Evolutionary conservation across 2,888 invertebrate species (phyloP), one percentile per base, ranked within the genome.

Genomic region (Isoperla grammatica): DNA sequence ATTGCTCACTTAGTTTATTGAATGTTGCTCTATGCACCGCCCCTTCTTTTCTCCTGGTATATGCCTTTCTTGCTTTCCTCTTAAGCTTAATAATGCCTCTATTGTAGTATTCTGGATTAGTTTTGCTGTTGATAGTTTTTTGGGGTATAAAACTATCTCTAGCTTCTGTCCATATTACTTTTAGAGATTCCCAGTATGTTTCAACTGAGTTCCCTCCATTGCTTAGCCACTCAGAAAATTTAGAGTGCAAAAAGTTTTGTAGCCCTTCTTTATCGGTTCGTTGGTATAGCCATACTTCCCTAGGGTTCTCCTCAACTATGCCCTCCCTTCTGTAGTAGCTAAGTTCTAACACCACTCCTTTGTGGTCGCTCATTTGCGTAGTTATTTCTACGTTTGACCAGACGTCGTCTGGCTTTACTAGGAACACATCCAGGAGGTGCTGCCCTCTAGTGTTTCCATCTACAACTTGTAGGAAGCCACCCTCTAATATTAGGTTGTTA

Each of bases 401-500:
- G 13, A 19, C 20, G 20, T 46, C 46, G 20, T 12, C 22, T 19
- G 46, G 46, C 12, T 22, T 46, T 2, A 46, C 46, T 11, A 46
- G 20, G 22, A 46, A 46, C n/a, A 46, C 46, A 17, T 46, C 46
- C 22, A 46, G 9, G 17, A 46, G 46, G 20, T 46, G 22, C 22
- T 46, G 20, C 11, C 19, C 20, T 46, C 22, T 19, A 19, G 19
- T 22, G 46, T 46, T 19, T 46, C 6, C 22, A n/a, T 46, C 46
- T 46, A 46, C 13, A 11, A 46, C 46, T 46, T 46, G 46, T n/a
- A 46, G 20, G 5, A 46, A 22, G 19, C 22, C 46, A 4, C 20
- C 20, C 22, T 46, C 46, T 20, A 22, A 11, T 19, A 46, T 19
- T 22, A 46, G 46, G 46, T 4, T 22, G 13, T 46, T 46, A 17